phyloP scores from a whole-genome alignment of 2,113 vertebrate species.

The Gavia stellata region DNA sequence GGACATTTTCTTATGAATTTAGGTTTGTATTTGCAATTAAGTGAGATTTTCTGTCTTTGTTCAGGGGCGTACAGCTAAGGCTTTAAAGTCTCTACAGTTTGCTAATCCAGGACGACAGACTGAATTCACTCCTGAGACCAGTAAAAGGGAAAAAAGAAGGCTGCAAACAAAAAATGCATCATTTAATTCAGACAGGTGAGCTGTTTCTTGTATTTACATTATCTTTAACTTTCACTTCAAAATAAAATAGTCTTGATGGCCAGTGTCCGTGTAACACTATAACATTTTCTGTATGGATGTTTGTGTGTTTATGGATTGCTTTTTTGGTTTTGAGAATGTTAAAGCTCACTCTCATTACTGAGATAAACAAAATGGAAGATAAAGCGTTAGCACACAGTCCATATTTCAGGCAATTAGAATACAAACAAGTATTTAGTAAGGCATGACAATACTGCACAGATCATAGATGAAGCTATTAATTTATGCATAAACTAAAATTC shows the following conservation, averaged over 20 bases:
- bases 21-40: background rate
- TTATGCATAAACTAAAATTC: background rate
- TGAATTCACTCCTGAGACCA: conserved; percentile 78
- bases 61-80: conserved; percentile 81
- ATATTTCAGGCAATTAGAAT: background rate
- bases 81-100: conserved; percentile 82
- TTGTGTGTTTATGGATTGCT: background rate
- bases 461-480: background rate
- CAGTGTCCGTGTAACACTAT: background rate
- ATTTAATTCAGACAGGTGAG: conserved; percentile 76
- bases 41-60: conserved; percentile 36
- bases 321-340: background rate
- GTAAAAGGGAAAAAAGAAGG: conserved; percentile 80
- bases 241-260: background rate
- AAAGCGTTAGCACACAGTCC: background rate
- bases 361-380: background rate
- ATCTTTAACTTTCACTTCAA: background rate
- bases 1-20: background rate
- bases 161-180: conserved; percentile 67
- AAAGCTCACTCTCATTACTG: background rate
- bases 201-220: background rate
- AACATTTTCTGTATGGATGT: background rate
- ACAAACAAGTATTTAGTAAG: background rate
- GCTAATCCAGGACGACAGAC: conserved; percentile 81
- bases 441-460: background rate